Base-by-base conservation (phyloP, 2,888 invertebrate genomes). In the Nomada hirtipes region DNA sequence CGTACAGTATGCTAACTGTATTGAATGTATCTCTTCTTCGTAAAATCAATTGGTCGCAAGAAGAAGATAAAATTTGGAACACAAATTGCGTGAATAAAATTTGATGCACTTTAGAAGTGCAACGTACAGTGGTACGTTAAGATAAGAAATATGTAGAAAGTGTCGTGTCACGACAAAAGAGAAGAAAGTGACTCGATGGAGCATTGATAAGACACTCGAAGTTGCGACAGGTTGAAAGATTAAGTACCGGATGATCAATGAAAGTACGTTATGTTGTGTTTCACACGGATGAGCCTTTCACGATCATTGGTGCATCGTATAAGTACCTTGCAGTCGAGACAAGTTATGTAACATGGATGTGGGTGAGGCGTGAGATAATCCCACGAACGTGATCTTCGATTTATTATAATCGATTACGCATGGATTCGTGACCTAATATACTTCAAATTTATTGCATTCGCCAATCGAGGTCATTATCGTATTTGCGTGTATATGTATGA, bases 331-430 rank as follows among this genome's bases (percentile, higher is more conserved):
- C 59, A 73, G 29, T 52, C 23, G 76, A 76, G 69, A 67, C 67
- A 61, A 42, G 71, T 91, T 91, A 90, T 87, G 88, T 90, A 91
- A 91, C 85, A 82, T 60, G 76, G 79, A 79, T 85, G 85, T 91
- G 86, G 89, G 89, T 88, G 89, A 92, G 88, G 91, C 92, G 88
- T 92, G 91, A 90, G 91, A 92, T 90, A 88, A 91, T 92, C 89
- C 89, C 90, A 91, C 88, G 88, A 80, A 86, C 73, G 82, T 75
- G 70, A 83, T 76, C 82, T 76, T 73, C 60, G 63, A 74, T 72
- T 61, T 59, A 74, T 83, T 79, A 76, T 53, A 47, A 73, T 67
- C 72, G 63, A 84, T 79, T 78, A 70, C 47, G 42, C 18, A 47
- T 15, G 29, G n/a, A 52, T 65, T 55, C 69, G 44, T 55, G 67